Conservation (phyloP, 2,113 vertebrate genomes). For the Leptobrachium ailaonicum region DNA sequence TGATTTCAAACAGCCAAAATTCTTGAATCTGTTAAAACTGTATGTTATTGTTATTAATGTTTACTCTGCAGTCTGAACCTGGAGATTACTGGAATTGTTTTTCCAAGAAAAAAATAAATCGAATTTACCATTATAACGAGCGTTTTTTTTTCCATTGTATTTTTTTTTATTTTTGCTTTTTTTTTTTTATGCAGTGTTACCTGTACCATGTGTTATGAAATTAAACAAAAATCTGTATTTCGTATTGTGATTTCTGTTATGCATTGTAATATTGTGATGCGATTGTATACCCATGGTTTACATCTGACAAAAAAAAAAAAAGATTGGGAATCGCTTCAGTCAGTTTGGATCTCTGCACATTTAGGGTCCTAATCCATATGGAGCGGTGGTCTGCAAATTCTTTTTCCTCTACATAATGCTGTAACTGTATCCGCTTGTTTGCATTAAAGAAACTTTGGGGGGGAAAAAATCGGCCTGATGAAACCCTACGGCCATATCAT, state of each 20-base stretch:
- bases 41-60: slow-evolving; percentile 99
- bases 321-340: too few species aligned
- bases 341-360: too few species aligned
- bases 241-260: not conserved
- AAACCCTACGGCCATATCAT: too few species aligned
- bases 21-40: slow-evolving; percentile 89
- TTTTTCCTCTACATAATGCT: too few species aligned
- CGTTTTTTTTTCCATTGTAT: slow-evolving; percentile 58
- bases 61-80: slow-evolving; percentile 95
- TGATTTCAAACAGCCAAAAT: slow-evolving; percentile 81
- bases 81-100: slow-evolving; percentile 96
- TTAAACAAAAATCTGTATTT: slow-evolving; percentile 9
- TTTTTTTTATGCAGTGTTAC: slow-evolving; percentile 38
- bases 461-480: too few species aligned
- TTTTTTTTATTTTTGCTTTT: too few species aligned
- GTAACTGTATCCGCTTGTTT: too few species aligned
- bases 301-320: too few species aligned
- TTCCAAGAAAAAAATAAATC: slow-evolving; percentile 82
- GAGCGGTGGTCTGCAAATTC: too few species aligned
- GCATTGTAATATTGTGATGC: not conserved
- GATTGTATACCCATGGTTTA: too few species aligned
- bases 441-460: too few species aligned
- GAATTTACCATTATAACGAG: slow-evolving; percentile 80
- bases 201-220: slow-evolving; percentile 50
- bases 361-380: too few species aligned